These are phyloP conservation scores for Rhopalosiphum maidis DNA, from an alignment of 1,140 invertebrate genomes.

Conservation along the genomic window DNA sequence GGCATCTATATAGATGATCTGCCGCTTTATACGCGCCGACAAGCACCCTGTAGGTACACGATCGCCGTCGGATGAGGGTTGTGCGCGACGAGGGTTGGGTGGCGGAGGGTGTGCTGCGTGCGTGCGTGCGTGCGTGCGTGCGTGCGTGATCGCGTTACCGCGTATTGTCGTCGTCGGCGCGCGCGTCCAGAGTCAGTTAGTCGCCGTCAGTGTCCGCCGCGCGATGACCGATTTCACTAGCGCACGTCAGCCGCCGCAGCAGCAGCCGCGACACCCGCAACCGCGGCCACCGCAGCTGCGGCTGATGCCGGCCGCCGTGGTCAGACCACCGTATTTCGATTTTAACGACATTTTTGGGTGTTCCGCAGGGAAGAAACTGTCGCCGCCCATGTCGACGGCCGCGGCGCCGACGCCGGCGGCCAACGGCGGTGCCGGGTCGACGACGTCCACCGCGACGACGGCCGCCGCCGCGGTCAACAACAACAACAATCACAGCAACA, in stretches of 20 bases:
- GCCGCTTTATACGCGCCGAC: too few species aligned
- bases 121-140: not conserved
- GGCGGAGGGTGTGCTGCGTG: not conserved
- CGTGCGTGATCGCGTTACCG: not conserved
- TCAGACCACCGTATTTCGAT: slow-evolving; percentile 46
- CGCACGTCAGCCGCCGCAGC: not conserved
- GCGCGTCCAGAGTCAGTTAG: slow-evolving; percentile 14
- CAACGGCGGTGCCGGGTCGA: not conserved
- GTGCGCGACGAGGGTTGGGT: not conserved
- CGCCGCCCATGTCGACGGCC: slow-evolving; percentile 2
- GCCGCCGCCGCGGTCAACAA: not conserved
- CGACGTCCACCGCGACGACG: not conserved
- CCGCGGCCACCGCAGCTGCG: not conserved
- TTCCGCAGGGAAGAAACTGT: slow-evolving; percentile 15
- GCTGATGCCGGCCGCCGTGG: not conserved
- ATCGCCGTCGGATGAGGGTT: not conserved
- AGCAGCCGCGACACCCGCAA: not conserved
- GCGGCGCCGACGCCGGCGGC: not conserved
- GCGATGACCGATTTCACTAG: slow-evolving; percentile 36
- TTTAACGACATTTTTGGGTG: slow-evolving; percentile 54
- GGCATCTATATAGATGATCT: not conserved
- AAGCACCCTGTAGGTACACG: not conserved
- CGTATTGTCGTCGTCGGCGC: not conserved
- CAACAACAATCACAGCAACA: slow-evolving; percentile 15
- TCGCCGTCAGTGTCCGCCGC: slow-evolving; percentile 7